phyloP scores from a whole-genome alignment of 2,888 invertebrate genomes.

The Odontomyia ornata region DNA sequence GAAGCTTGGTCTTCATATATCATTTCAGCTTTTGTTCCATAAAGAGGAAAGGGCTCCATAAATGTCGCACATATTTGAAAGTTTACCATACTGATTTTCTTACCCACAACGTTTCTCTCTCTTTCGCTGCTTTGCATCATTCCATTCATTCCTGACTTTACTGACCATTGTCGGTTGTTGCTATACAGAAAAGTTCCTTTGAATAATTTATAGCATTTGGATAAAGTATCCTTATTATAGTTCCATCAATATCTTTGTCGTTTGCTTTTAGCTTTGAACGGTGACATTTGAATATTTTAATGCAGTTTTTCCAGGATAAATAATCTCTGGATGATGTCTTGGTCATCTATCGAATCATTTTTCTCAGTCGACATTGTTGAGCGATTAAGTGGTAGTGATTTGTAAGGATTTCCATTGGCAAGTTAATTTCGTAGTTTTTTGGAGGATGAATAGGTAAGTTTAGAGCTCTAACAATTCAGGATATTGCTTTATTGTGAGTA shows the following conservation, averaged over 20 bases:
- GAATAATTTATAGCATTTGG: conserved; percentile 7
- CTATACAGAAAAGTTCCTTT: not conserved
- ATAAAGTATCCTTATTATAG: not conserved
- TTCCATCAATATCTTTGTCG: not conserved
- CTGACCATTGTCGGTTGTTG: not conserved
- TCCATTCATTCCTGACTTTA: not conserved
- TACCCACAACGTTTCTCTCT: no score
- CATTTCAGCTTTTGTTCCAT: not conserved
- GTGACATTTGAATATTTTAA: not conserved
- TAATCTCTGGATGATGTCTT: no score
- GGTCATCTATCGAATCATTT: no score
- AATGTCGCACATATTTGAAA: conserved; percentile 5
- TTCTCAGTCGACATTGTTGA: no score
- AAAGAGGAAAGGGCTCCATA: not conserved
- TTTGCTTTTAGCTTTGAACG: not conserved
- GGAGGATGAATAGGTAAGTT: no score
- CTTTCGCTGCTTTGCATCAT: not conserved
- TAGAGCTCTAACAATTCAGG: no score
- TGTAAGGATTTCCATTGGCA: no score
- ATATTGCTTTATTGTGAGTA: no score
- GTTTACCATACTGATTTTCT: conserved; percentile 13
- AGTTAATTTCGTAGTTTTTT: no score
- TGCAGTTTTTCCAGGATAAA: not conserved
- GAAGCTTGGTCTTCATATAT: not conserved
- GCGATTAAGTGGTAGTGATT: no score